Conservation (phyloP, 2,888 invertebrate genomes). For the Eilema caniola region DNA sequence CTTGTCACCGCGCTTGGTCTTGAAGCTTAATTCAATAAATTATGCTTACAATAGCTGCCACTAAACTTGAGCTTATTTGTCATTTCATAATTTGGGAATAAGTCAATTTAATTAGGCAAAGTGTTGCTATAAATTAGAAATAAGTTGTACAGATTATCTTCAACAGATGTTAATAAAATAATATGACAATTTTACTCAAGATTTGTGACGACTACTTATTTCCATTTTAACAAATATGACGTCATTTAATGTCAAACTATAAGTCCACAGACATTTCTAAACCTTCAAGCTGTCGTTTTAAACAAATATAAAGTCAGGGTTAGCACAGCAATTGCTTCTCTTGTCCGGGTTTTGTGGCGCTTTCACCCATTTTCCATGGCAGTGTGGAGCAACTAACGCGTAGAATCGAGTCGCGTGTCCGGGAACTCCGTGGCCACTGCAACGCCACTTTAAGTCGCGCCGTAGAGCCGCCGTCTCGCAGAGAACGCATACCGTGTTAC, state of each 20-base stretch:
- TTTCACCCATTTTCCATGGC: slow-evolving; percentile 95
- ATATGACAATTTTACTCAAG: background rate
- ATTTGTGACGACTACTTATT: background rate
- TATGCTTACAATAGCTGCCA: background rate
- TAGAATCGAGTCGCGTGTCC: slow-evolving; percentile 93
- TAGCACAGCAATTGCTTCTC: slow-evolving; percentile 71
- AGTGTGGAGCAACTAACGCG: slow-evolving; percentile 94
- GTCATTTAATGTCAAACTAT: background rate
- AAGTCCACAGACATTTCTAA: slow-evolving; percentile 6
- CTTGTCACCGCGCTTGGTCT: background rate
- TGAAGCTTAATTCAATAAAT: background rate
- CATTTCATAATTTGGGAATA: background rate
- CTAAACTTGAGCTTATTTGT: background rate
- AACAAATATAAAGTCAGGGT: slow-evolving; percentile 83
- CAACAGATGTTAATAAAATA: too few relatives aligned
- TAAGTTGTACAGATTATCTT: too few relatives aligned
- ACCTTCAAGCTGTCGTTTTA: slow-evolving; percentile 50
- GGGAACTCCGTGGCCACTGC: slow-evolving; percentile 94
- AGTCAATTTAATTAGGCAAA: background rate
- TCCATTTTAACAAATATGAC: background rate
- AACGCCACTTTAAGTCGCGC: slow-evolving; percentile 91
- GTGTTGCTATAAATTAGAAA: too few relatives aligned
- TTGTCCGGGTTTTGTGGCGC: slow-evolving; percentile 71
- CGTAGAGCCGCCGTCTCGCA: slow-evolving; percentile 94
- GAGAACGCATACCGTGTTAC: slow-evolving; percentile 92